Conservation (phyloP, 2,113 vertebrate genomes). For the Corythornis vintsioides region DNA sequence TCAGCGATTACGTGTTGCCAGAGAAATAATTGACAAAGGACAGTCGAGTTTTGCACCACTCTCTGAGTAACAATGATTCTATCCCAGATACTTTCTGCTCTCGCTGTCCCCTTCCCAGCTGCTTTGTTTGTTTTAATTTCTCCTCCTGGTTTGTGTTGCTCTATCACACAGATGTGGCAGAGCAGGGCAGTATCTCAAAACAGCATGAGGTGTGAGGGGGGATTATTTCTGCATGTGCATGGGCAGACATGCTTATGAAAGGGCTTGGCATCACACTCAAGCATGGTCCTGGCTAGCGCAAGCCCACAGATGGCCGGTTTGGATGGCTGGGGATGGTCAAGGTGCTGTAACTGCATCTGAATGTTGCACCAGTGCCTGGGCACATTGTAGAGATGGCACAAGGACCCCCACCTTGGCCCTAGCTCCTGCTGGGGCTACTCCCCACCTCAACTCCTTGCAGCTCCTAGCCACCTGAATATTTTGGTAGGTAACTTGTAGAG, state of each 20-base stretch:
- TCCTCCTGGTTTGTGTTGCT: neutral
- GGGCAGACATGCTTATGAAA: neutral
- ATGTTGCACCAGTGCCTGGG: neutral
- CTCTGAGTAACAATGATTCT: neutral
- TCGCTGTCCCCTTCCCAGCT: neutral
- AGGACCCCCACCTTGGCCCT: rapidly evolving
- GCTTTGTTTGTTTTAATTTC: neutral
- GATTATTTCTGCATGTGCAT: neutral
- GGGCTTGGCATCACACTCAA: neutral
- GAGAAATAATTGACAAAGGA: constrained; percentile 47
- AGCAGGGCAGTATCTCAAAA: neutral
- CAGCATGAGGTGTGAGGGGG: neutral
- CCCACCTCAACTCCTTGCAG: neutral
- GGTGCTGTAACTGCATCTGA: rapidly evolving
- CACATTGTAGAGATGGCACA: neutral
- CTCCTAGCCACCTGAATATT: neutral
- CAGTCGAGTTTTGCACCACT: neutral
- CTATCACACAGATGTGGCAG: rapidly evolving
- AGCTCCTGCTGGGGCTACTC: rapidly evolving
- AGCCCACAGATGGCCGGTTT: neutral
- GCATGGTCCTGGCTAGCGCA: neutral
- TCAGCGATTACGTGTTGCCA: neutral
- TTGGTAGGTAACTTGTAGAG: neutral
- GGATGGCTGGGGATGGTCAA: neutral
- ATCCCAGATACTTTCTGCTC: neutral